Percentiles rank a stretch among this genome's conserved stretches.
These are phyloP conservation scores for Aegithalos caudatus DNA, from an alignment of 2,113 vertebrate species.

Conservation along the genomic window DNA sequence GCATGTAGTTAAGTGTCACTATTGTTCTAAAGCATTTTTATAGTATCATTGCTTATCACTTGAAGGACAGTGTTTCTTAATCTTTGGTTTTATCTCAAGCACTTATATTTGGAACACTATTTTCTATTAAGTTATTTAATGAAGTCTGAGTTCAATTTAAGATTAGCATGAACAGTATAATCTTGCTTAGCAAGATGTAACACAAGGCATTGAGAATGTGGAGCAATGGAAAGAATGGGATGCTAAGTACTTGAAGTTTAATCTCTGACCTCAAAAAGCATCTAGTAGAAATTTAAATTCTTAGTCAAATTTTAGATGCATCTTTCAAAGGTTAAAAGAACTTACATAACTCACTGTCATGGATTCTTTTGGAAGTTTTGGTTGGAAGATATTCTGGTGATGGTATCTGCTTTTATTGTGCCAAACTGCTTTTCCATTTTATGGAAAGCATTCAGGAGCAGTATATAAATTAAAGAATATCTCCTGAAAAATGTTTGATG, in stretches of 20 bases:
- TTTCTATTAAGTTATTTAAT: not conserved
- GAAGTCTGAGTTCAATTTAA: not conserved
- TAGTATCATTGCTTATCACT: not conserved
- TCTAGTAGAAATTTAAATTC: not conserved
- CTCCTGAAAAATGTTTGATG: not conserved
- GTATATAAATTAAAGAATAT: not conserved
- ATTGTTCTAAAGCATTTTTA: not conserved
- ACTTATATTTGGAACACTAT: not conserved
- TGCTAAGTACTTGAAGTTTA: not conserved
- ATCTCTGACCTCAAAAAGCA: not conserved
- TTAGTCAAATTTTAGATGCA: not conserved
- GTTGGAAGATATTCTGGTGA: not conserved
- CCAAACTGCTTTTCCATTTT: not conserved
- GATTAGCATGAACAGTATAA: not conserved
- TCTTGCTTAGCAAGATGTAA: not conserved
- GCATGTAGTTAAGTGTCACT: not conserved
- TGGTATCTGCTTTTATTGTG: not conserved
- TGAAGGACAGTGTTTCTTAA: not conserved
- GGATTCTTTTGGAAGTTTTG: not conserved
- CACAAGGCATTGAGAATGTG: not conserved
- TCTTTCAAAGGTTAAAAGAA: not conserved
- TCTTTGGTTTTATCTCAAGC: not conserved
- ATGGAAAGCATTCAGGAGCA: not conserved
- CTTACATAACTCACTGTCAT: not conserved
- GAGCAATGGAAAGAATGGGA: not conserved